These are phyloP conservation scores for Monochamus alternatus DNA, from an alignment of 2,888 invertebrate genomes.

Conservation along the genomic window DNA sequence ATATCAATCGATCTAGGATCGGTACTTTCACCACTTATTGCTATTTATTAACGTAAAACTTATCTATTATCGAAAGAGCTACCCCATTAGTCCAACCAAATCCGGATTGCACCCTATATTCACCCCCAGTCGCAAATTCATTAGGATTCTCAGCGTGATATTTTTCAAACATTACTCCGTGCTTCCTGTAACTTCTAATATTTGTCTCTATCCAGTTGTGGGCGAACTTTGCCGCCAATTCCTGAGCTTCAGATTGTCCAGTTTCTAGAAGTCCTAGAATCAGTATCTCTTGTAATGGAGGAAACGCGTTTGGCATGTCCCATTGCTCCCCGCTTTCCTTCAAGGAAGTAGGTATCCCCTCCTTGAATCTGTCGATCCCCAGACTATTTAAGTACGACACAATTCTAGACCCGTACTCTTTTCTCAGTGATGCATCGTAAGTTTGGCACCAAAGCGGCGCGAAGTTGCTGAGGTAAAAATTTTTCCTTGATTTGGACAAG, in stretches of 20 bases:
- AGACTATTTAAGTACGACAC: background rate
- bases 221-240: background rate
- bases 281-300: constrained; percentile 84
- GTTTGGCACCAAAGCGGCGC: background rate
- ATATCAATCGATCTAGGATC: no score
- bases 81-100: constrained; percentile 26
- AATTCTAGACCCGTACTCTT: background rate
- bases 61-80: background rate
- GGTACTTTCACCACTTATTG: no score
- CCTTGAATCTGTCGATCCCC: background rate
- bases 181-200: background rate
- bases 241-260: background rate
- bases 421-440: background rate
- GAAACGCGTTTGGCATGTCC: constrained; percentile 91
- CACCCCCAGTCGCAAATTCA: background rate
- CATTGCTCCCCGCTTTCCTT: constrained; percentile 80
- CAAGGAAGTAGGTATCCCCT: constrained; percentile 9
- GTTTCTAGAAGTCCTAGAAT: constrained; percentile 65
- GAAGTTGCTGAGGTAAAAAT: background rate
- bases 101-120: constrained; percentile 2
- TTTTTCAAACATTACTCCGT: constrained; percentile 9
- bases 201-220: background rate
- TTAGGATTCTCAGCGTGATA: constrained; percentile 50
- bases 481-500: background rate
- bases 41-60: background rate